Evolutionary conservation across 2,113 vertebrate genomes (phyloP).

Genomic region (Lichenostomus cassidix): DNA sequence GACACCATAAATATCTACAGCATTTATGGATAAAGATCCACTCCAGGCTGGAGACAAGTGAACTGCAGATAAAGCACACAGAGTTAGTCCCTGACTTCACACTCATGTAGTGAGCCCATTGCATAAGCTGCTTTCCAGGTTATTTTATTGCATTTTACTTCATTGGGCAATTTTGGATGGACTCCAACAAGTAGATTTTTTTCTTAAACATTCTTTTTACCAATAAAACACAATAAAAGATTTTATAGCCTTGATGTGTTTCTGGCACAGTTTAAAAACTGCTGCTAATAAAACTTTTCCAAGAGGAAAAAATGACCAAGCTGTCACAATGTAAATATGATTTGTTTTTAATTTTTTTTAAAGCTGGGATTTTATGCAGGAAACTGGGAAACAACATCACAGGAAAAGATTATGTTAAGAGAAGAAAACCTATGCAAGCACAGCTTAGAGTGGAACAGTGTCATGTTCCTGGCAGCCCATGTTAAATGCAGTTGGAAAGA

Average conservation of each 20-base stretch:
- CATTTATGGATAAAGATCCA: background rate
- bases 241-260: slow-evolving; percentile 55
- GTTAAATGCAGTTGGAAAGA: background rate
- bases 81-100: background rate
- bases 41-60: background rate
- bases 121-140: slow-evolving; percentile 16
- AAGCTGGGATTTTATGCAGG: background rate
- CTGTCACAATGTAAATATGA: slow-evolving; percentile 19
- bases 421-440: background rate
- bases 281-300: slow-evolving; percentile 40
- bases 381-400: slow-evolving; percentile 3
- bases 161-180: background rate
- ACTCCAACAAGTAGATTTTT: background rate
- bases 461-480: background rate
- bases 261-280: slow-evolving; percentile 21
- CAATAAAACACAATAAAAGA: slow-evolving; percentile 38
- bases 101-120: background rate
- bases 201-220: slow-evolving; percentile 30
- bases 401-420: background rate
- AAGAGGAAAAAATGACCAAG: slow-evolving; percentile 34
- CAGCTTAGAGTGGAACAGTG: background rate
- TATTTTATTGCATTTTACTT: slow-evolving; percentile 16
- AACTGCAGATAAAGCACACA: background rate
- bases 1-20: background rate
- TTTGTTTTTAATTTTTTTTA: background rate